Base-by-base conservation (phyloP, 2,888 invertebrate species). In the Xestia xanthographa region DNA sequence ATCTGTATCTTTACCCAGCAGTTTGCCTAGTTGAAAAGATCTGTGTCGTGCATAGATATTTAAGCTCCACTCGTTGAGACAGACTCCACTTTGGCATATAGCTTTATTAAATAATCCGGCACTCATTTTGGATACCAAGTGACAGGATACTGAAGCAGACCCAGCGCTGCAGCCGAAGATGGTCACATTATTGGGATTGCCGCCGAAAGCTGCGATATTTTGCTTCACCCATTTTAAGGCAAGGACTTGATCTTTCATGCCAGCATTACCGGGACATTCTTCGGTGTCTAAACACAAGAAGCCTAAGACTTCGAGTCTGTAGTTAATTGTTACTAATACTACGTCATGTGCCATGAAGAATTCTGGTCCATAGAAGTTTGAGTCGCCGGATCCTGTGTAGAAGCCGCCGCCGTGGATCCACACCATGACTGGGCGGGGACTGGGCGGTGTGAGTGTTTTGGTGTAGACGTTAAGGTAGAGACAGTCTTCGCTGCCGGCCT, bases 401-500 rank as follows among this genome's bases (percentile, higher is more conserved):
- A 96, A 97, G 38, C 93, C 95, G 41, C 97, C 97, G 20, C 97
- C 97, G 84, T 97, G 97, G 48, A 97, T 96, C 96, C 96, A 97
- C 43, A 97, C 92, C 94, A 97, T 93, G 2, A 97, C 96, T 0
- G 97, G 95, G 1, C 92, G 86, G 11, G 90, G 90, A 62, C 78
- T 72, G 3, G 87, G 12, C 5, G 93, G 92, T 3, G 82, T 83
- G 11, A 94, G 77, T 38, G 85, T 88, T 82, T 91, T 93, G 12
- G 97, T 97, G 91, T 97, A 98, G 0, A 98, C 97, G 90, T 98
- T 98, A 29, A 98, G 93, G 88, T 97, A 97, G 8, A 98, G 96
- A 82, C 98, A 98, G 90, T 97, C 97, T 88, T 97, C 97, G 85
- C 95, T 96, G 73, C 97, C 97, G 60, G 94, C 91, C 53, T 97